Percentiles rank a stretch among this genome's conserved stretches.
Conservation (phyloP, 2,113 vertebrate genomes). For the Nansenia antarctica region DNA sequence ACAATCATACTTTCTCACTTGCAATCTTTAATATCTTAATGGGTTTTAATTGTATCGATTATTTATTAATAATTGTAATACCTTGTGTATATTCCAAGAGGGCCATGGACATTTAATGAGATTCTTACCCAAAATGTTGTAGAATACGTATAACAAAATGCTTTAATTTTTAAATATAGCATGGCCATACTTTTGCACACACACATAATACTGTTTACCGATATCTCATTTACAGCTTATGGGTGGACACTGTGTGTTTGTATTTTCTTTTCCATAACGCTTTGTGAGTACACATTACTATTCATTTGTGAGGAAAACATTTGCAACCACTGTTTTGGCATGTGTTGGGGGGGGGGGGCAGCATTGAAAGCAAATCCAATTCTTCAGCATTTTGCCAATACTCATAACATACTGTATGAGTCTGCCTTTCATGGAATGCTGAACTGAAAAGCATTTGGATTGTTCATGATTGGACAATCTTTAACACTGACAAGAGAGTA, state of each 20-base stretch:
- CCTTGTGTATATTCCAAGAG: constrained; percentile 36
- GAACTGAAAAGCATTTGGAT: constrained; percentile 48
- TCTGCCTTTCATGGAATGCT: constrained; percentile 21
- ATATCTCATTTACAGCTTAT: constrained; percentile 63
- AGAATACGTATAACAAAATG: constrained; percentile 69
- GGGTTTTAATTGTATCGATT: constrained; percentile 61
- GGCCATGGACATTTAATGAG: constrained; percentile 53
- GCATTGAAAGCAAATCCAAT: constrained; percentile 64
- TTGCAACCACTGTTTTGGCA: constrained; percentile 49
- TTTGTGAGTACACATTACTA: constrained; percentile 45
- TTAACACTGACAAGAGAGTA: constrained; percentile 65
- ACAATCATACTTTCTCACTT: constrained; percentile 16
- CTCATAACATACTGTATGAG: constrained; percentile 36
- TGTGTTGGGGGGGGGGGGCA: constrained; percentile 49
- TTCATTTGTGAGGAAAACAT: constrained; percentile 43
- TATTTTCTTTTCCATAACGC: constrained; percentile 38
- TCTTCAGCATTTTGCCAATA: constrained; percentile 67
- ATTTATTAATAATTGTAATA: constrained; percentile 60
- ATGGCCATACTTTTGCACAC: constrained; percentile 59
- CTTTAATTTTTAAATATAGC: constrained; percentile 67
- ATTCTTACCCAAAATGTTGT: constrained; percentile 61
- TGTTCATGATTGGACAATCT: constrained; percentile 52
- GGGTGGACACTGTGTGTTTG: constrained; percentile 55
- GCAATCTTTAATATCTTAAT: constrained; percentile 25
- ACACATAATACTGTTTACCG: constrained; percentile 69